phyloP scores from a whole-genome alignment of 2,113 vertebrate genomes.

The Sinocyclocheilus anshuiensis region DNA sequence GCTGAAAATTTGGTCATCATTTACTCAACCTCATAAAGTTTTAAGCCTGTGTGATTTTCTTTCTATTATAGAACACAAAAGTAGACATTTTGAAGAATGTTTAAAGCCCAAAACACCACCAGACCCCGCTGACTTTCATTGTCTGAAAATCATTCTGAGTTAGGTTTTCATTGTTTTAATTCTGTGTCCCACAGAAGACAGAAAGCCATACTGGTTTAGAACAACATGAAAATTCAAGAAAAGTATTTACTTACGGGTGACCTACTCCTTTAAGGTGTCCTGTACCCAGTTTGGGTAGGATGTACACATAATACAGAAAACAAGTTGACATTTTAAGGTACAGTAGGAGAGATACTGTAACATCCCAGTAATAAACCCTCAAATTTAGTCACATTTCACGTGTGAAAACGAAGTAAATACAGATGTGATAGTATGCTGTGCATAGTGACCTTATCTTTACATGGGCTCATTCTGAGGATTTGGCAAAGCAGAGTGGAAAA shows the following conservation, averaged over 20 bases:
- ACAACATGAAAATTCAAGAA: not conserved
- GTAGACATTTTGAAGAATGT: not conserved
- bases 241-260: not conserved
- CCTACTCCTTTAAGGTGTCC: not conserved
- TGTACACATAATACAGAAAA: not conserved
- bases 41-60: not conserved
- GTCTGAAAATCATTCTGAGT: too few relatives aligned
- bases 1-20: not conserved
- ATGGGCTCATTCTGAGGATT: not conserved
- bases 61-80: not conserved
- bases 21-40: not conserved
- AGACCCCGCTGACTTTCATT: too few relatives aligned
- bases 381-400: not conserved
- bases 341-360: not conserved
- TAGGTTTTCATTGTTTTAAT: not conserved
- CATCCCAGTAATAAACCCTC: not conserved
- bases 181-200: not conserved
- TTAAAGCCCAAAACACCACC: not conserved
- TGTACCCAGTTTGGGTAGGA: not conserved
- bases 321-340: not conserved
- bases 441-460: conserved; percentile 15
- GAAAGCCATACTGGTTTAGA: not conserved
- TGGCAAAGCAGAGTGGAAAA: conserved; percentile 27
- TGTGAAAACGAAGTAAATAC: not conserved
- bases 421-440: not conserved